phyloP scores from a whole-genome alignment of 2,113 vertebrate species.

The Clarias gariepinus region DNA sequence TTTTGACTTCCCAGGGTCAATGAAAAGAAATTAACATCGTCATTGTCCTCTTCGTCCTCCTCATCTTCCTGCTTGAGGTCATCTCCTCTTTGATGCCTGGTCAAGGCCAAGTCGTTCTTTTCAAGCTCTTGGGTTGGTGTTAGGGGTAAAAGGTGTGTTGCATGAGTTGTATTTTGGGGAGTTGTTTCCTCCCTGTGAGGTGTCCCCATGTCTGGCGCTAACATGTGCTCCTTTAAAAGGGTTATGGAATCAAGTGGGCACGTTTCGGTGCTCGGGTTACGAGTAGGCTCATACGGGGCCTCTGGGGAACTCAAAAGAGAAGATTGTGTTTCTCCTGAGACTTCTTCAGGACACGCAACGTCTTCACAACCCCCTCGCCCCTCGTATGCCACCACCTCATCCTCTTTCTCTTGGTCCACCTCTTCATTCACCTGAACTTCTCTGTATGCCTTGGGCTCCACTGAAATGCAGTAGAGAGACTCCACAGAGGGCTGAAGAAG shows the following conservation, averaged over 20 bases:
- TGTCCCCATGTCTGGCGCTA: not conserved
- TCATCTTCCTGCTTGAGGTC: no score
- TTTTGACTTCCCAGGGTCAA: conserved; percentile 9
- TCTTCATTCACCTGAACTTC: not conserved
- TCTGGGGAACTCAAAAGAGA: not conserved
- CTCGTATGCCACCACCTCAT: conserved; percentile 10
- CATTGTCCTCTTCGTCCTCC: not conserved
- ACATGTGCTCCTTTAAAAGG: not conserved
- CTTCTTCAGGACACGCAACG: not conserved
- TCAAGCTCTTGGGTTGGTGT: not conserved
- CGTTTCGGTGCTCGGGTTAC: not conserved
- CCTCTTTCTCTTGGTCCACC: not conserved
- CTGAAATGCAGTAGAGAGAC: not conserved
- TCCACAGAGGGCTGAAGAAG: not conserved
- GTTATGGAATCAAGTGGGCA: not conserved
- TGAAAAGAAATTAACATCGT: conserved; percentile 37
- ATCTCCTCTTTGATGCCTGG: not conserved
- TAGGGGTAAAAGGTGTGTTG: not conserved
- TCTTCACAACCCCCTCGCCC: not conserved
- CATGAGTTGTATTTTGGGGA: not conserved
- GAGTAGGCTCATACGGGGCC: not conserved
- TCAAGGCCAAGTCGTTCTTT: not conserved
- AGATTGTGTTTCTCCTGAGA: not conserved
- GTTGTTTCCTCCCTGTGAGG: not conserved
- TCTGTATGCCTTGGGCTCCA: not conserved